Evolutionary conservation across 2,797 vertebrate genomes (phyloP).

Genomic region (Sebastes trivittatus): DNA sequence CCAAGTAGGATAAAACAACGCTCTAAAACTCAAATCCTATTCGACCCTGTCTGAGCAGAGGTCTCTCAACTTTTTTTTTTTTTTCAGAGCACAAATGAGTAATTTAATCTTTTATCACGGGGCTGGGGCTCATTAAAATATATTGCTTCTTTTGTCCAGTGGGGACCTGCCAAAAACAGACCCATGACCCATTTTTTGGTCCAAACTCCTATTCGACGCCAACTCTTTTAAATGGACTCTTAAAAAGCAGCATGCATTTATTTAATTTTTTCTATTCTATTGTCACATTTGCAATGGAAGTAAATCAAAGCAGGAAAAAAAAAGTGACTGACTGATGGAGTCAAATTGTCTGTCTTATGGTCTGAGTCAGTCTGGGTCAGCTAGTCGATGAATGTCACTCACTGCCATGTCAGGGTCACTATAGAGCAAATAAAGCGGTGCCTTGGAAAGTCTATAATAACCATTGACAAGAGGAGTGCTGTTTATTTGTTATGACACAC

Average conservation of each 20-base stretch:
- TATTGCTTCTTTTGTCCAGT: slow-evolving; percentile 60
- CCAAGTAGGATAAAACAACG: slow-evolving; percentile 34
- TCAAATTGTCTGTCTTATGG: slow-evolving; percentile 46
- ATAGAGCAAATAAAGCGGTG: slow-evolving; percentile 60
- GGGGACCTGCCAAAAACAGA: slow-evolving; percentile 51
- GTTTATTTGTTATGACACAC: slow-evolving; percentile 69
- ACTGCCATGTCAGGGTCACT: slow-evolving; percentile 64
- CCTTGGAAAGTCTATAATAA: slow-evolving; percentile 68
- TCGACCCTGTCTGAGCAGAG: slow-evolving; percentile 24
- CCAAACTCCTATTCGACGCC: slow-evolving; percentile 10
- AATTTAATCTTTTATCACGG: slow-evolving; percentile 65
- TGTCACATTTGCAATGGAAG: slow-evolving; percentile 16
- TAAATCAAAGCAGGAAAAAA: slow-evolving; percentile 44
- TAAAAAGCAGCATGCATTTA: slow-evolving; percentile 13
- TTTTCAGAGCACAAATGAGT: slow-evolving; percentile 45
- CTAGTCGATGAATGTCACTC: slow-evolving; percentile 70
- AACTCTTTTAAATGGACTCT: slow-evolving; percentile 30
- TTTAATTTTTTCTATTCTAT: slow-evolving; percentile 1
- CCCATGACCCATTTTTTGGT: slow-evolving; percentile 46
- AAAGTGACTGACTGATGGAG: slow-evolving; percentile 40
- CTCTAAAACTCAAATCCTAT: slow-evolving; percentile 30
- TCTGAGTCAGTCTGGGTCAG: slow-evolving; percentile 55
- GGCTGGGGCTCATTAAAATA: slow-evolving; percentile 63
- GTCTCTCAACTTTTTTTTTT: slow-evolving; percentile 31
- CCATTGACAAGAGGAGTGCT: slow-evolving; percentile 55